Conservation (phyloP, 1,140 invertebrate species). For the Rhagoletis zephyria region DNA sequence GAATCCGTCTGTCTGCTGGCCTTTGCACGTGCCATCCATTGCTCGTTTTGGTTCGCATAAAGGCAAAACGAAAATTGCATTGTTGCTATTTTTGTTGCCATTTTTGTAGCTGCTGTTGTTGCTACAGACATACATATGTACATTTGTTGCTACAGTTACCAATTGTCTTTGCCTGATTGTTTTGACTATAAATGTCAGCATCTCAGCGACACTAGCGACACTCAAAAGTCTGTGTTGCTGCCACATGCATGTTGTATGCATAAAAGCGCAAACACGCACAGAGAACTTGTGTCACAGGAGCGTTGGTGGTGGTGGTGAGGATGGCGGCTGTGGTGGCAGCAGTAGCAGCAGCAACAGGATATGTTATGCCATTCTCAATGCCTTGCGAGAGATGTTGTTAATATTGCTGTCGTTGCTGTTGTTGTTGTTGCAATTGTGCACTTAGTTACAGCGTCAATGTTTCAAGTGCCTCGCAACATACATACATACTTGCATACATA, state of each 20-base stretch:
- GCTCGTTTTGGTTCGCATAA: constrained; percentile 27
- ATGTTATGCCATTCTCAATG: constrained; percentile 35
- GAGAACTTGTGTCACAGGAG: neutral
- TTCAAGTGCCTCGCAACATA: neutral
- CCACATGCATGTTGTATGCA: neutral
- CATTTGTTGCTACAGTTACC: constrained; percentile 26
- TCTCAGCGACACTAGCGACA: constrained; percentile 35
- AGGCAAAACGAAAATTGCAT: constrained; percentile 21
- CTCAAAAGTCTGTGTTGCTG: constrained; percentile 46
- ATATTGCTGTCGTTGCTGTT: neutral
- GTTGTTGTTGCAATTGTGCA: constrained; percentile 28
- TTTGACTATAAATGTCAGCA: constrained; percentile 58
- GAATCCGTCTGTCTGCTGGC: constrained; percentile 9
- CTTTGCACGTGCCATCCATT: constrained; percentile 20
- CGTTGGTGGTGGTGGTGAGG: neutral
- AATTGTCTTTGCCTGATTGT: constrained; percentile 56
- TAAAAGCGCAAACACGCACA: neutral
- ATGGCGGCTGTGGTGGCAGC: neutral
- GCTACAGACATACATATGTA: too few relatives aligned
- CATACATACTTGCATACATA: neutral
- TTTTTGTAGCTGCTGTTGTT: neutral
- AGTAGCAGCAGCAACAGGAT: constrained; percentile 9
- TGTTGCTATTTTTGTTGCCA: neutral
- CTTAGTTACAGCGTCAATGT: constrained; percentile 20
- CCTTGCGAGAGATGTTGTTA: neutral